Evolutionary conservation across 2,797 vertebrate species (phyloP).

Genomic region (Syndactyla subalaris): DNA sequence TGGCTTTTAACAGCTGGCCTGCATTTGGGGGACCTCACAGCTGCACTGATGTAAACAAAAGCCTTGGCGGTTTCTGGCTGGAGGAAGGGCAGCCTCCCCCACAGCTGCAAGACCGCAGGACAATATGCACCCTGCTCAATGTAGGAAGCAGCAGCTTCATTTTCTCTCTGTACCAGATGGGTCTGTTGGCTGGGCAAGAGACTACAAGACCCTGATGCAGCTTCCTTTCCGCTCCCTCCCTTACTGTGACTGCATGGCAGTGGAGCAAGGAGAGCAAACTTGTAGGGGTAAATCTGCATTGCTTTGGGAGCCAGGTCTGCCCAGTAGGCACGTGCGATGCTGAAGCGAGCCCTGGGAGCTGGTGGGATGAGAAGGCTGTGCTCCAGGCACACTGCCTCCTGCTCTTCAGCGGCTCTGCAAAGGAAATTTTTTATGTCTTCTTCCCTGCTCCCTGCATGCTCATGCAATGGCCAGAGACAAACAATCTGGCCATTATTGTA

Average conservation of each 20-base stretch:
- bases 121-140: rapidly evolving
- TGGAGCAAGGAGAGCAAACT: rapidly evolving
- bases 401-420: rapidly evolving
- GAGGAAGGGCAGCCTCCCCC: neutral
- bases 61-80: neutral
- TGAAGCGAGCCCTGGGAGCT: neutral
- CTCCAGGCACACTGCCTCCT: neutral
- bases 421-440: neutral
- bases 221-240: neutral
- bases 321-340: rapidly evolving
- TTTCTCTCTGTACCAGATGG: neutral
- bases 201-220: rapidly evolving
- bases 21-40: slow-evolving; percentile 18
- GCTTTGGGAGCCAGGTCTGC: neutral
- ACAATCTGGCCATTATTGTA: slow-evolving; percentile 28
- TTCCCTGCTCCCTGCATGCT: neutral
- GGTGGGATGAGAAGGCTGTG: neutral
- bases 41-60: slow-evolving; percentile 33
- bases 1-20: slow-evolving; percentile 20
- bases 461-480: neutral
- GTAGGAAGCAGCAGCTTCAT: neutral
- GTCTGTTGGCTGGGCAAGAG: neutral
- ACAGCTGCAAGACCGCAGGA: neutral
- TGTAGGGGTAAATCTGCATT: rapidly evolving
- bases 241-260: rapidly evolving